Percentiles rank a stretch among this genome's conserved stretches.
Evolutionary conservation across 2,113 vertebrate species (phyloP).

Genomic region (Cinclus cinclus): DNA sequence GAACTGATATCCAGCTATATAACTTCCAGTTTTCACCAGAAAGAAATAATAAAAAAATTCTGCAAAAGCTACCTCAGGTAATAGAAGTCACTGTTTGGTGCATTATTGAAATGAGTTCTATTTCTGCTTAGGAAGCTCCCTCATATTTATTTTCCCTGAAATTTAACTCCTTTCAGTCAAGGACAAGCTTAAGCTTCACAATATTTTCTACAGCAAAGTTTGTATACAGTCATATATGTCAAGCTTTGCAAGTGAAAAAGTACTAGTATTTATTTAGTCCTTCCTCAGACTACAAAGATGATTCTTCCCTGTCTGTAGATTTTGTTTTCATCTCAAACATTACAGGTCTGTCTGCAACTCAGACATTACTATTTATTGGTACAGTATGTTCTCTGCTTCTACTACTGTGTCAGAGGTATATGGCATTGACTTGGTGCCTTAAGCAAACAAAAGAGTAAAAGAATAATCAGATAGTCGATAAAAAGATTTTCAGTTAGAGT

Average conservation of each 20-base stretch:
- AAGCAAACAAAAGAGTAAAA: constrained; percentile 56
- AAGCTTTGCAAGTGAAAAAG: background rate
- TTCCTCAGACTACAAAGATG: background rate
- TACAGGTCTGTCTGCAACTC: background rate
- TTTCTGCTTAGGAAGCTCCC: background rate
- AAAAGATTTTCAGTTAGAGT: background rate
- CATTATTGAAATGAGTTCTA: background rate
- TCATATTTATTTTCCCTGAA: background rate
- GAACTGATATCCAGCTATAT: background rate
- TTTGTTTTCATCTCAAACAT: background rate
- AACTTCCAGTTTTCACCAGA: background rate
- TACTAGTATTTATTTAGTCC: background rate
- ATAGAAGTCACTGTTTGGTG: background rate
- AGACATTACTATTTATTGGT: constrained; percentile 1
- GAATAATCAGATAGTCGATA: constrained; percentile 48
- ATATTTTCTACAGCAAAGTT: background rate
- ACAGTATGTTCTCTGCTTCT: constrained; percentile 23
- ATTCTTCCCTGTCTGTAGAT: background rate
- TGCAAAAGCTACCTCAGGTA: background rate
- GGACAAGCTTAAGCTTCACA: background rate
- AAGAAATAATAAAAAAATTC: background rate
- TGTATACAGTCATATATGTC: background rate
- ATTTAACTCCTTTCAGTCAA: background rate
- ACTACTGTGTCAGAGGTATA: background rate
- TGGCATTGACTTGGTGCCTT: background rate